A percentile compares a stretch with the other conserved stretches of the same genome.
Conservation (phyloP, 2,888 invertebrate species). For the Andrena bicolor region DNA sequence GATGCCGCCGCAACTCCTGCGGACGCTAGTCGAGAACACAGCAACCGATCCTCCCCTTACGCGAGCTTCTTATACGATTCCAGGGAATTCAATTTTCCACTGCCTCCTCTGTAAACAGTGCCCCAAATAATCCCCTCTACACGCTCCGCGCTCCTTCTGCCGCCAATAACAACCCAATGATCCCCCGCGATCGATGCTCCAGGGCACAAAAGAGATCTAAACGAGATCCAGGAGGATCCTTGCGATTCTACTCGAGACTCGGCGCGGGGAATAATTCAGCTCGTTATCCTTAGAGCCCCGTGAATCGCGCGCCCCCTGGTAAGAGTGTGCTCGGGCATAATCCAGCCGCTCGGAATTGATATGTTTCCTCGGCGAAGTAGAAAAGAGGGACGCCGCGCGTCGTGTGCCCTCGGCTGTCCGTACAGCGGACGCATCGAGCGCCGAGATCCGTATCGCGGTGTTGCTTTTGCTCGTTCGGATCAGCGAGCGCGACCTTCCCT, state of each 20-base stretch:
- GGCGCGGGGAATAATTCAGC: background rate
- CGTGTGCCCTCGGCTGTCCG: no score
- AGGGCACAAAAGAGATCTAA: background rate
- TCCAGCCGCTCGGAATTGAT: background rate
- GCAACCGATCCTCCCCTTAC: background rate
- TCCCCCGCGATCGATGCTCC: no score
- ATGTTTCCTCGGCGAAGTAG: background rate
- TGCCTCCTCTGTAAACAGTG: background rate
- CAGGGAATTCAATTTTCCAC: background rate
- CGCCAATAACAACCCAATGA: no score
- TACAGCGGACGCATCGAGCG: background rate
- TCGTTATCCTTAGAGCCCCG: background rate
- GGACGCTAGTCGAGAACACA: constrained; percentile 24
- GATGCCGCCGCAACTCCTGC: constrained; percentile 19
- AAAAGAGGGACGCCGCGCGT: no score
- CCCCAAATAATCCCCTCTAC: no score
- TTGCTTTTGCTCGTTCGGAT: constrained; percentile 21
- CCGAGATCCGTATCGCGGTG: constrained; percentile 24
- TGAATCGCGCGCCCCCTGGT: background rate
- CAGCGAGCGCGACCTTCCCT: constrained; percentile 8
- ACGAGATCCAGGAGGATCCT: background rate
- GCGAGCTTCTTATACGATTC: no score
- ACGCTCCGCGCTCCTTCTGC: no score
- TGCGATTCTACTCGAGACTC: background rate
- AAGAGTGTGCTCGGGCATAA: background rate